Conservation (phyloP, 2,797 vertebrate genomes). For the Rhinella marina region DNA sequence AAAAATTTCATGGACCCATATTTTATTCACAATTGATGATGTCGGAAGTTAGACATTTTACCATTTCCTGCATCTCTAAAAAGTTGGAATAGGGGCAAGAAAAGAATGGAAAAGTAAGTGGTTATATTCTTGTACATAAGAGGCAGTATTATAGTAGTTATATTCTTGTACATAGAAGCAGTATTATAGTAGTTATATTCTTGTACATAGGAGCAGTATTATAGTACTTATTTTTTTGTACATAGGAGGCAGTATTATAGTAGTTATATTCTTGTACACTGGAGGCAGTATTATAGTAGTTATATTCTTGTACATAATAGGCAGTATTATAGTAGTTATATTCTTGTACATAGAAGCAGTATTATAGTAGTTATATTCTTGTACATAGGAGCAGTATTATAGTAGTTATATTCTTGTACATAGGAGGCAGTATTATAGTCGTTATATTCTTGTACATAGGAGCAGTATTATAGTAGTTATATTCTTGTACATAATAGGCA, state of each 20-base stretch:
- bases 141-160: background rate
- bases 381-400: conserved; percentile 6
- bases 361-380: conserved; percentile 20
- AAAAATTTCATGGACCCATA: too few species aligned
- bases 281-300: conserved; percentile 5
- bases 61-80: too few species aligned
- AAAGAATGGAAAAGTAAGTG: background rate
- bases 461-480: conserved; percentile 22
- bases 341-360: conserved; percentile 5
- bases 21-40: too few species aligned
- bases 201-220: background rate
- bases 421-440: background rate
- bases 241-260: background rate
- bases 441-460: conserved; percentile 7
- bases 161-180: background rate
- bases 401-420: conserved; percentile 18
- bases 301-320: background rate
- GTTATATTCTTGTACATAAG: background rate
- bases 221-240: conserved; percentile 9
- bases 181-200: background rate
- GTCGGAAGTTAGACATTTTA: too few species aligned
- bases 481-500: too few species aligned
- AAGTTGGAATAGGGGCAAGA: too few species aligned
- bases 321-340: conserved; percentile 20
- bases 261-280: conserved; percentile 9